phyloP scores from a whole-genome alignment of 2,888 invertebrate species.

The Unio pictorum region DNA sequence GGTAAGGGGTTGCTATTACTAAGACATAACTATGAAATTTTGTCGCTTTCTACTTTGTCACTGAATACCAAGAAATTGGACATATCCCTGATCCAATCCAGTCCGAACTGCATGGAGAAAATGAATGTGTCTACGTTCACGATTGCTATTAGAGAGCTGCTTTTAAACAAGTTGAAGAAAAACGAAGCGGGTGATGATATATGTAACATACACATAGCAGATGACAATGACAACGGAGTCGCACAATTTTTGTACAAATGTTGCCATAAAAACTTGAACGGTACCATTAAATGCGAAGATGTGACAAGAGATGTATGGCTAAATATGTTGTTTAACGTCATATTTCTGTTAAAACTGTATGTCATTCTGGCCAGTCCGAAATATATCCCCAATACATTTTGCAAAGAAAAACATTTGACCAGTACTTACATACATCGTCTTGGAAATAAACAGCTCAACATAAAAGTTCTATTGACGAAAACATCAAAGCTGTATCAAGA shows the following conservation, averaged over 20 bases:
- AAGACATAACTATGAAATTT: slow-evolving; percentile 55
- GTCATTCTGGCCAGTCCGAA: slow-evolving; percentile 57
- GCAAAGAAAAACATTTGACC: slow-evolving; percentile 23
- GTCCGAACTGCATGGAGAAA: slow-evolving; percentile 43
- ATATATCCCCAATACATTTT: slow-evolving; percentile 49
- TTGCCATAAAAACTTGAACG: slow-evolving; percentile 13
- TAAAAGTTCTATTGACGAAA: slow-evolving; percentile 14
- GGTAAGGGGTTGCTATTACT: slow-evolving; percentile 58
- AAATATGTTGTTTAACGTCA: slow-evolving; percentile 38
- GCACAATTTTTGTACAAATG: slow-evolving; percentile 28
- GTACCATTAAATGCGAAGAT: slow-evolving; percentile 16
- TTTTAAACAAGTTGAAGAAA: slow-evolving; percentile 49
- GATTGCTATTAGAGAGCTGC: slow-evolving; percentile 28
- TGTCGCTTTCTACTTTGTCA: slow-evolving; percentile 52
- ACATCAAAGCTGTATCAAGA: slow-evolving; percentile 10
- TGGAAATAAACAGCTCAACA: not conserved
- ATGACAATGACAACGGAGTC: slow-evolving; percentile 7
- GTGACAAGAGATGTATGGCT: slow-evolving; percentile 45
- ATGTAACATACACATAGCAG: slow-evolving; percentile 37
- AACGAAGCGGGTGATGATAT: slow-evolving; percentile 31
- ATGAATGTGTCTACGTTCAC: slow-evolving; percentile 20
- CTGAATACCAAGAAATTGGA: slow-evolving; percentile 47
- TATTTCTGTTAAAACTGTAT: slow-evolving; percentile 49
- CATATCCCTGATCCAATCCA: slow-evolving; percentile 45
- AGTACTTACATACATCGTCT: slow-evolving; percentile 9